These are phyloP conservation scores for Nerophis ophidion DNA, from an alignment of 2,113 vertebrate species.

Conservation along the genomic window DNA sequence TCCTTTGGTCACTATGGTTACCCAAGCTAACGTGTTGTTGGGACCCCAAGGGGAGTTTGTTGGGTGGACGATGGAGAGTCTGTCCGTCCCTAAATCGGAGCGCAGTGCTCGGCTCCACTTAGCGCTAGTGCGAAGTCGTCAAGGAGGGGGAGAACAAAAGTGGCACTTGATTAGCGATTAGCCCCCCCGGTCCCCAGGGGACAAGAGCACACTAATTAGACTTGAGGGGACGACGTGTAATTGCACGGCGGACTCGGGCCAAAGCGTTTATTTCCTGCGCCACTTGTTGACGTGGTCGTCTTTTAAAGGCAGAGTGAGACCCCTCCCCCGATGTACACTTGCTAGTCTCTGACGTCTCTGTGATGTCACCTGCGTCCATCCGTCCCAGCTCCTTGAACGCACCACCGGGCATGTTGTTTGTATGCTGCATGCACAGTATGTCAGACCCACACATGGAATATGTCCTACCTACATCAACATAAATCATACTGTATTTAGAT, in stretches of 20 bases:
- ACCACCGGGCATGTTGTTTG: not conserved
- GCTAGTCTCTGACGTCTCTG: constrained; percentile 50
- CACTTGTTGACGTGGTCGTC: constrained; percentile 77
- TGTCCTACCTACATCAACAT: not conserved
- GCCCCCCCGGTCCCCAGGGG: constrained; percentile 26
- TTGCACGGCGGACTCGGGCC: constrained; percentile 65
- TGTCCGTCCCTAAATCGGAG: constrained; percentile 40
- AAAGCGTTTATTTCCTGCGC: constrained; percentile 62
- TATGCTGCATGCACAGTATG: not conserved
- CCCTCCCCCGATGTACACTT: constrained; percentile 60
- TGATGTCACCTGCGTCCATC: constrained; percentile 61
- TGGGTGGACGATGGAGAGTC: constrained; percentile 28
- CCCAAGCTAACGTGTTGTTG: not conserved
- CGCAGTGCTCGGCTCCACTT: constrained; percentile 39
- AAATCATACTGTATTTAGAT: too few species aligned
- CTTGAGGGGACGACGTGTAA: constrained; percentile 63
- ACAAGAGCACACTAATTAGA: constrained; percentile 71
- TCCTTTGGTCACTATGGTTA: too few species aligned
- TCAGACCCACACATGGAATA: not conserved
- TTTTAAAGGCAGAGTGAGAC: constrained; percentile 73
- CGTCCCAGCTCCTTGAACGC: constrained; percentile 35
- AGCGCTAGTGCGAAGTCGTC: constrained; percentile 13
- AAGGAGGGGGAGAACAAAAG: constrained; percentile 9
- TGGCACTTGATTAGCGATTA: constrained; percentile 67
- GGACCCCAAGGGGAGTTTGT: not conserved